Evolutionary conservation across 2,113 vertebrate genomes (phyloP).

Genomic region (Hypocryptadius cinnamomeus): DNA sequence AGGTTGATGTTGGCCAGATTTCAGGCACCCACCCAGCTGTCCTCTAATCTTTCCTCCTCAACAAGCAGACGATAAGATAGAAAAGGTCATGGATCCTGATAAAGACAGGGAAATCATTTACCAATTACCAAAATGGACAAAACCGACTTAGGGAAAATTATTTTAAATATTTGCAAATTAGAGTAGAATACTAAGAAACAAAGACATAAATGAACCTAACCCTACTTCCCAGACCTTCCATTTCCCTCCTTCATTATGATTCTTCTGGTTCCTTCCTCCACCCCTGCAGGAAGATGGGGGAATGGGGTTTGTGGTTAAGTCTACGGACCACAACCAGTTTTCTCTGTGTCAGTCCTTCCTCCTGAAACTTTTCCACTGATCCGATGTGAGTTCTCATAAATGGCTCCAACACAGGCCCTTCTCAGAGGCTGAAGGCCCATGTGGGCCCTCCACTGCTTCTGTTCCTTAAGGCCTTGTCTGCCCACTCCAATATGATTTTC

Average conservation of each 20-base stretch:
- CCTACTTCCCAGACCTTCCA: not conserved
- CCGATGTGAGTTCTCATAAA: not conserved
- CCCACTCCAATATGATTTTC: fast-evolving
- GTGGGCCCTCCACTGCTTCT: not conserved
- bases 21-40: not conserved
- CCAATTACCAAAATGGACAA: not conserved
- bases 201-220: not conserved
- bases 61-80: not conserved
- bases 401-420: not conserved
- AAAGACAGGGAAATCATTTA: not conserved
- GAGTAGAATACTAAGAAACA: not conserved
- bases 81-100: not conserved
- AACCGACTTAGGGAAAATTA: not conserved
- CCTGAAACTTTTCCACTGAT: not conserved
- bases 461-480: not conserved
- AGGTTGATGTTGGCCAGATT: not conserved
- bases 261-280: not conserved
- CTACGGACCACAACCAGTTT: not conserved
- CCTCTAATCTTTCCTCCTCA: not conserved
- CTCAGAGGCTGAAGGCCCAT: not conserved
- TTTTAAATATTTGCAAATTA: not conserved
- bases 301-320: not conserved
- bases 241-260: not conserved
- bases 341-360: not conserved
- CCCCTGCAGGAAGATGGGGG: not conserved